A percentile compares a stretch with the other conserved stretches of the same genome.
These are phyloP conservation scores for Hymenopus coronatus DNA, from an alignment of 2,888 invertebrate genomes.

Conservation along the genomic window DNA sequence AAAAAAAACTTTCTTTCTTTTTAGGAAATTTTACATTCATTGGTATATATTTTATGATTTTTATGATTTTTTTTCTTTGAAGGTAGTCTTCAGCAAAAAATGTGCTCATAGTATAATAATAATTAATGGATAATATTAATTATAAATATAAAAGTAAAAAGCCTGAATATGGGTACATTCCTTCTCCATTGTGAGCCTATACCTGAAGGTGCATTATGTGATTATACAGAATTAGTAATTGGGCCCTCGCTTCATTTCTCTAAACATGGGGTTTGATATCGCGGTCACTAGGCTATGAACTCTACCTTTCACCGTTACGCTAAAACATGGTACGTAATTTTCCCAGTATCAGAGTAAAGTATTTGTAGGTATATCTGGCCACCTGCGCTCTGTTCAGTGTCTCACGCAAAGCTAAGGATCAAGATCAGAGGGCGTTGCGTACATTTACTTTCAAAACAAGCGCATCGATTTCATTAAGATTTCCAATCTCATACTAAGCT, in stretches of 20 bases:
- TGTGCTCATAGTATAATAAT: too few species aligned
- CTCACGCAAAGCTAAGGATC: not conserved
- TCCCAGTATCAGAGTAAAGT: not conserved
- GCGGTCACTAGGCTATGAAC: not conserved
- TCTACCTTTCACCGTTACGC: not conserved
- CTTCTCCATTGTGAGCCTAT: too few species aligned
- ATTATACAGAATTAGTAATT: not conserved
- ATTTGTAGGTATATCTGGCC: not conserved
- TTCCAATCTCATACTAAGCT: not conserved
- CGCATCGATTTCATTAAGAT: not conserved
- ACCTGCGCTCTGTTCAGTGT: not conserved
- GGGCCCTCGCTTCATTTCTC: not conserved
- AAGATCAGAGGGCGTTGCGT: not conserved
- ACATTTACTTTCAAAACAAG: not conserved
- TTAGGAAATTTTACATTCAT: too few species aligned
- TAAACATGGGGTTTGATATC: not conserved
- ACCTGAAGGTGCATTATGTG: not conserved
- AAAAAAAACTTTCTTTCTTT: too few species aligned
- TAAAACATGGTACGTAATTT: not conserved
- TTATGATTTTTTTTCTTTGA: too few species aligned
- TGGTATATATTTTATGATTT: too few species aligned
- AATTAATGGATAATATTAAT: too few species aligned
- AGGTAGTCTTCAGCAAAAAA: too few species aligned
- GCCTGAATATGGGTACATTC: too few species aligned
- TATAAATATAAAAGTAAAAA: too few species aligned